A percentile compares a stretch with the other conserved stretches of the same genome.
phyloP scores from a whole-genome alignment of 1,140 invertebrate species.

The Orchestia grillus region DNA sequence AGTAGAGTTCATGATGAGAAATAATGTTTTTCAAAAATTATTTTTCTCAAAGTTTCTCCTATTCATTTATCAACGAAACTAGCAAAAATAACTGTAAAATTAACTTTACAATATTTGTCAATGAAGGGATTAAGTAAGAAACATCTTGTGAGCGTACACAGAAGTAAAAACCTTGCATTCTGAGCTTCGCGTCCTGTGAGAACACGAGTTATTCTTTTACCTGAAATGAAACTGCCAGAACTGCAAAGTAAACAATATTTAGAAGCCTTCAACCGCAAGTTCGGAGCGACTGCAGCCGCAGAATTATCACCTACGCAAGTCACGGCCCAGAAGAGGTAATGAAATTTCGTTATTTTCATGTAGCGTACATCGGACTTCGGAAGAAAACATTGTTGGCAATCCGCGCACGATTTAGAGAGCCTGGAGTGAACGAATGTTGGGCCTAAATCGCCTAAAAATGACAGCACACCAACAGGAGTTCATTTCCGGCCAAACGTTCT shows the following conservation, averaged over 20 bases:
- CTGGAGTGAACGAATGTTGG: slow-evolving; percentile 8
- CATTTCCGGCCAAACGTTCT: slow-evolving; percentile 14
- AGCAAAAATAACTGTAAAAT: neutral
- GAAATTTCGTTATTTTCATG: slow-evolving; percentile 51
- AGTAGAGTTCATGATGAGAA: too few relatives aligned
- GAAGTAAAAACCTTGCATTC: too few relatives aligned
- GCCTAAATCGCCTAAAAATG: slow-evolving; percentile 40
- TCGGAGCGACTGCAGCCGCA: neutral
- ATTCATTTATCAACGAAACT: neutral
- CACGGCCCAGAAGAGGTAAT: slow-evolving; percentile 39
- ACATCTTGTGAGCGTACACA: neutral
- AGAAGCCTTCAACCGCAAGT: neutral
- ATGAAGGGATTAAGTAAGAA: neutral
- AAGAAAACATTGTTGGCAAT: slow-evolving; percentile 36
- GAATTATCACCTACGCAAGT: slow-evolving; percentile 32
- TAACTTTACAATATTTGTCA: neutral
- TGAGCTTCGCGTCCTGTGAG: too few relatives aligned
- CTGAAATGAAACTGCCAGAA: neutral
- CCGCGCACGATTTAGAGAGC: neutral
- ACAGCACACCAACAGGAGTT: slow-evolving; percentile 38
- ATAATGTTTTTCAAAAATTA: too few relatives aligned
- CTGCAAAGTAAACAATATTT: neutral
- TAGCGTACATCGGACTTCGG: slow-evolving; percentile 13
- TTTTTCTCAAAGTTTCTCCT: neutral
- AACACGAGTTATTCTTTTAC: neutral